A percentile compares a stretch with the other conserved stretches of the same genome.
Evolutionary conservation across 2,888 invertebrate species (phyloP).

Genomic region (Plemyria rubiginata): DNA sequence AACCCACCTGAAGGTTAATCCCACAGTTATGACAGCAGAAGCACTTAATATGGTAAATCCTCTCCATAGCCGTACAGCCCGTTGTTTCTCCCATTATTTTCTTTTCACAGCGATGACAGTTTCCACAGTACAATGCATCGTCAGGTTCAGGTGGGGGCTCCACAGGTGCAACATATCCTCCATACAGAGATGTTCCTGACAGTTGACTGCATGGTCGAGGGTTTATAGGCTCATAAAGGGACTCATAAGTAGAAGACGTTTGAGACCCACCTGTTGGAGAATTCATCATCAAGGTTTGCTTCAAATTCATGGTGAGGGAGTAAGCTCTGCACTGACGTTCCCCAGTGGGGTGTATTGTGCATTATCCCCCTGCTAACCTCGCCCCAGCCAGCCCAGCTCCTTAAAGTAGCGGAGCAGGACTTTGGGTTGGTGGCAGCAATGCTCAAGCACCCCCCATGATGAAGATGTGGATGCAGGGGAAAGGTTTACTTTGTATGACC

Average conservation of each 20-base stretch:
- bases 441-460: no score
- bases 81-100: slow-evolving; percentile 97
- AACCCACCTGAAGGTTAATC: slow-evolving; percentile 88
- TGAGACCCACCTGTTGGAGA: slow-evolving; percentile 66
- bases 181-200: slow-evolving; percentile 85
- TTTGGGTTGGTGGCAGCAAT: no score
- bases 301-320: no score
- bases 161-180: slow-evolving; percentile 89
- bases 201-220: slow-evolving; percentile 86
- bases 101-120: slow-evolving; percentile 96
- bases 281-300: neutral
- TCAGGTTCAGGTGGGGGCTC: slow-evolving; percentile 91
- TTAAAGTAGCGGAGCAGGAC: no score
- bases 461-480: no score
- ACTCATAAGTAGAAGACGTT: slow-evolving; percentile 87
- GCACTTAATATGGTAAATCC: slow-evolving; percentile 97
- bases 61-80: slow-evolving; percentile 99
- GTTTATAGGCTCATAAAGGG: slow-evolving; percentile 87
- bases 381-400: no score
- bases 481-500: no score
- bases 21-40: slow-evolving; percentile 97
- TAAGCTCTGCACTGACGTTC: no score
- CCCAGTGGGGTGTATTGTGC: no score
- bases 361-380: no score
- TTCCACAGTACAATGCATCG: slow-evolving; percentile 91